These are phyloP conservation scores for Cheracebus regulus DNA, from an alignment of 2,797 vertebrate species.

Conservation along the genomic window DNA sequence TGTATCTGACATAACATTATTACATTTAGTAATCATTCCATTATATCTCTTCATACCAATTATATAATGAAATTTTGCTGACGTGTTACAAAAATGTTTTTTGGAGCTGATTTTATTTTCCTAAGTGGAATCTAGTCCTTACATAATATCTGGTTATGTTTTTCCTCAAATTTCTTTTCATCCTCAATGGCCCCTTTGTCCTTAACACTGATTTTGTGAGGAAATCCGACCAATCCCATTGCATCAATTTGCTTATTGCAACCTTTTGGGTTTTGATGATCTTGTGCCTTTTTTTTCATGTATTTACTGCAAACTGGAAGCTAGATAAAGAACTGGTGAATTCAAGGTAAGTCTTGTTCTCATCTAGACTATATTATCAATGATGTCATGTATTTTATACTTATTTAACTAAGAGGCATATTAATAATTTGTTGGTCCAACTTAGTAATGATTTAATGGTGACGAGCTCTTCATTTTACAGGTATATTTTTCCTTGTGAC, in stretches of 20 bases:
- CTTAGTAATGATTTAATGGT: background rate
- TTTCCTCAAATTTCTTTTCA: background rate
- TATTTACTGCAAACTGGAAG: background rate
- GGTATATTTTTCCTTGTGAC: background rate
- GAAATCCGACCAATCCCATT: background rate
- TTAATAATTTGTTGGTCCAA: background rate
- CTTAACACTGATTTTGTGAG: background rate
- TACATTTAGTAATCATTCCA: background rate
- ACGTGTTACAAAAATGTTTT: background rate
- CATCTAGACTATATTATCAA: background rate
- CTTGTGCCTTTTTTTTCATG: background rate
- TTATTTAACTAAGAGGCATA: background rate
- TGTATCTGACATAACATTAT: background rate
- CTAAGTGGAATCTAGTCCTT: background rate
- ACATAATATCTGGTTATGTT: background rate
- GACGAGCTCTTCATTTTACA: background rate
- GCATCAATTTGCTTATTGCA: background rate
- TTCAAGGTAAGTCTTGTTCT: background rate
- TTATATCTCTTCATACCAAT: background rate
- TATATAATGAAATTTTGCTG: background rate
- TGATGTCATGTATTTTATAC: background rate
- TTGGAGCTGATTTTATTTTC: background rate
- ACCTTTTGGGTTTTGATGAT: background rate
- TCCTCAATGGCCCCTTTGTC: background rate
- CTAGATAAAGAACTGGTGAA: background rate